Percentiles rank a stretch among this genome's conserved stretches.
These are phyloP conservation scores for Crotalus helleri DNA, from an alignment of 2,113 vertebrate genomes.

Conservation along the genomic window DNA sequence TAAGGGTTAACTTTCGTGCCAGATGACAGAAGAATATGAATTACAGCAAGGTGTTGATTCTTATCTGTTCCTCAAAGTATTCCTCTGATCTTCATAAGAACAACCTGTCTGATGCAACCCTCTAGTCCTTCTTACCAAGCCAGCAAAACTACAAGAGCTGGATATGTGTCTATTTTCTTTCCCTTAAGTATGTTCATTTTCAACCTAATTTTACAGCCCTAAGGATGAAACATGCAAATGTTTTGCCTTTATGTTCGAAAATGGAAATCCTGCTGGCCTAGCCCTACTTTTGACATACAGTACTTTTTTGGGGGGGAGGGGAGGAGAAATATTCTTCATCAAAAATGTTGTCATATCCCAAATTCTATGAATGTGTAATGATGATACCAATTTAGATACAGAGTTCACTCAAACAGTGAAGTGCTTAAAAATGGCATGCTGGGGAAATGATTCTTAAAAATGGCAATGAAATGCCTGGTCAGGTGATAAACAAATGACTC, in stretches of 20 bases:
- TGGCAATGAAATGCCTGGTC: neutral
- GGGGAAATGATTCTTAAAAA: neutral
- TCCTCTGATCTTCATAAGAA: slow-evolving; percentile 7
- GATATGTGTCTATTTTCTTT: slow-evolving; percentile 4
- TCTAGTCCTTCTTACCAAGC: neutral
- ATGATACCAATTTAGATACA: neutral
- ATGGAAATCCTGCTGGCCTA: neutral
- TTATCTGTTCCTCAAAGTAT: slow-evolving; percentile 5
- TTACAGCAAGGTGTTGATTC: slow-evolving; percentile 4
- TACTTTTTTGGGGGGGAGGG: accelerated
- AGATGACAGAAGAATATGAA: neutral
- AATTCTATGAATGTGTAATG: neutral
- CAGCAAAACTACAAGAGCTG: slow-evolving; percentile 4
- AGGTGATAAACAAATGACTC: neutral
- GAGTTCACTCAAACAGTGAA: neutral
- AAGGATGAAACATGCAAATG: neutral
- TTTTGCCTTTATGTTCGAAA: neutral
- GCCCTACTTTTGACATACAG: neutral
- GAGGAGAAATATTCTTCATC: neutral
- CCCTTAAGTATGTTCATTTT: slow-evolving; percentile 12
- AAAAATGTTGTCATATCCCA: neutral
- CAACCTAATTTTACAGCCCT: neutral
- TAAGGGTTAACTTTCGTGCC: slow-evolving; percentile 10
- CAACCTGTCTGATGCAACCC: neutral
- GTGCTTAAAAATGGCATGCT: neutral